A percentile compares a stretch with the other conserved stretches of the same genome.
These are phyloP conservation scores for Eutolmus rufibarbis DNA, from an alignment of 2,888 invertebrate species.

Conservation along the genomic window DNA sequence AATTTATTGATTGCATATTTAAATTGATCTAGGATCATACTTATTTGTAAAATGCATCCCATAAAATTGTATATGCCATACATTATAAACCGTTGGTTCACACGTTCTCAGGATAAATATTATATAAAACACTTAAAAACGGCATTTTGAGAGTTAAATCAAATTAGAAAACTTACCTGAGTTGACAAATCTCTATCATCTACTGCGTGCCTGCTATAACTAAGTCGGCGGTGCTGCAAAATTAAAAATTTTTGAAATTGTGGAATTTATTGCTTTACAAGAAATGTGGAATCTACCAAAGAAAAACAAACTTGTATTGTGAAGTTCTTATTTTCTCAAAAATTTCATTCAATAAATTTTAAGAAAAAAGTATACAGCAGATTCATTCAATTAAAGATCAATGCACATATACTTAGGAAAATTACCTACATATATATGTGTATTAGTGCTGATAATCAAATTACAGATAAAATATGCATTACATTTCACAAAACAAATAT, in stretches of 20 bases:
- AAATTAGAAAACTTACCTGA: slow-evolving; percentile 66
- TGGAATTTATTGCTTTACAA: neutral
- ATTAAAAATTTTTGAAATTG: slow-evolving; percentile 5
- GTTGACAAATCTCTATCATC: slow-evolving; percentile 87
- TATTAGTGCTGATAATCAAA: neutral
- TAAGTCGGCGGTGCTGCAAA: slow-evolving; percentile 83
- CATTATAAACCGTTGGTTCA: too few relatives aligned
- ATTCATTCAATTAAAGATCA: neutral
- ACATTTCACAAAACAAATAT: neutral
- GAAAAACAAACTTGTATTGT: neutral
- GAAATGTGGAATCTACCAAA: neutral
- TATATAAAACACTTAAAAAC: neutral
- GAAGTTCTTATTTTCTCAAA: neutral
- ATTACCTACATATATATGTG: neutral
- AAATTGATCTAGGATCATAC: too few relatives aligned
- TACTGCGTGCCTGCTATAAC: slow-evolving; percentile 90
- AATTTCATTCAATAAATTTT: neutral
- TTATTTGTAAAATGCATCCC: too few relatives aligned
- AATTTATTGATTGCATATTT: too few relatives aligned
- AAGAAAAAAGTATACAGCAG: neutral
- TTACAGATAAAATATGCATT: neutral
- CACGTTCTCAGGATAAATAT: neutral
- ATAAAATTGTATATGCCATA: too few relatives aligned
- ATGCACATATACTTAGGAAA: neutral
- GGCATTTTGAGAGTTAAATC: neutral